Percentiles rank a stretch among this genome's conserved stretches.
Evolutionary conservation across 1,140 invertebrate genomes (phyloP).

Genomic region (Papilio dardanus): DNA sequence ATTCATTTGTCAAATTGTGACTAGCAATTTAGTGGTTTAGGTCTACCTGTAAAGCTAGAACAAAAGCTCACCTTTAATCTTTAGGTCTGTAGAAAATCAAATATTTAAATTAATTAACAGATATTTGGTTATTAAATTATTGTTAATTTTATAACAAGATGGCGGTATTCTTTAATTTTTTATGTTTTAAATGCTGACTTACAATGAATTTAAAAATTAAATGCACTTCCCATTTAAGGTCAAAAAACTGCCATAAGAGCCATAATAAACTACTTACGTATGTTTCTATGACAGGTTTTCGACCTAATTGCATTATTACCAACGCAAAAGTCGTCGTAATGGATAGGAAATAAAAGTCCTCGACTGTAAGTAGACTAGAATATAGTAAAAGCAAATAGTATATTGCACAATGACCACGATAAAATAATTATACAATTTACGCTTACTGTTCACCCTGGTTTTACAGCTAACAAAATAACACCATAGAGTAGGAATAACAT

Average conservation of each 20-base stretch:
- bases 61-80: background rate
- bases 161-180: background rate
- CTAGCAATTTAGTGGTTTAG: background rate
- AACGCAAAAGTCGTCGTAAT: too few species aligned
- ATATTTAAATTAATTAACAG: too few species aligned
- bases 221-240: too few species aligned
- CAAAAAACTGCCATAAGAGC: too few species aligned
- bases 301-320: too few species aligned
- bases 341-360: too few species aligned
- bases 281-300: too few species aligned
- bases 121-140: too few species aligned
- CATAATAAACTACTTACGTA: too few species aligned
- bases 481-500: slow-evolving; percentile 59
- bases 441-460: slow-evolving; percentile 52
- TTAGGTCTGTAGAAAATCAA: too few species aligned
- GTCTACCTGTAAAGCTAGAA: background rate
- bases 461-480: slow-evolving; percentile 55
- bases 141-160: background rate
- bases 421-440: slow-evolving; percentile 27
- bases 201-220: too few species aligned
- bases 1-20: background rate
- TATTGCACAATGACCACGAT: background rate
- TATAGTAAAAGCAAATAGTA: background rate
- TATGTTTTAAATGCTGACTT: too few species aligned
- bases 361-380: background rate